phyloP scores from a whole-genome alignment of 1,140 invertebrate genomes.

The Scaptomyza montana region DNA sequence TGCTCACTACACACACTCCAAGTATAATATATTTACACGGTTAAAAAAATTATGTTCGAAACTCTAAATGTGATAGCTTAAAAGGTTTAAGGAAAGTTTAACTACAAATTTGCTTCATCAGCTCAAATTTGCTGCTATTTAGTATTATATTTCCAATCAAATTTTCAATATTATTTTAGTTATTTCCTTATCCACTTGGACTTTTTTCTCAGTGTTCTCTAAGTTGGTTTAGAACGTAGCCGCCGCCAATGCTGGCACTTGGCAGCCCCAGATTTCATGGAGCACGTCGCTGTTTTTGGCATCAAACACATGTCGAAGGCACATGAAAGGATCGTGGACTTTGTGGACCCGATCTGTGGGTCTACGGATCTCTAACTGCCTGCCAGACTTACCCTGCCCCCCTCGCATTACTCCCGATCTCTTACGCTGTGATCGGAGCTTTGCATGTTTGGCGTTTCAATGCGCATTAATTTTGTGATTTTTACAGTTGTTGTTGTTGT shows the following conservation, averaged over 20 bases:
- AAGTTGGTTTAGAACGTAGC: conserved; percentile 41
- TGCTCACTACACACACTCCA: conserved; percentile 8
- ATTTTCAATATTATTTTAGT: too few relatives aligned
- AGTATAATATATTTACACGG: background rate
- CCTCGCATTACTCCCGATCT: background rate
- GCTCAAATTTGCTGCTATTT: too few relatives aligned
- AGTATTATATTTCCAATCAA: too few relatives aligned
- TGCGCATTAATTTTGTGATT: conserved; percentile 75
- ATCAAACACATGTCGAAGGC: conserved; percentile 78
- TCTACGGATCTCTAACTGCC: conserved; percentile 19
- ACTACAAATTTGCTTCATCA: too few relatives aligned
- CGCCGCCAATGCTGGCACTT: conserved; percentile 20
- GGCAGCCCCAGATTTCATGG: conserved; percentile 69
- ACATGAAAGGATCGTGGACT: conserved; percentile 69
- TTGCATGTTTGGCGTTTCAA: conserved; percentile 79
- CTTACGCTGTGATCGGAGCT: conserved; percentile 24
- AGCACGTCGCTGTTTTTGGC: conserved; percentile 78
- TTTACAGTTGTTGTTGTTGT: conserved; percentile 67
- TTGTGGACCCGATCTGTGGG: conserved; percentile 23
- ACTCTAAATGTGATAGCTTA: too few relatives aligned
- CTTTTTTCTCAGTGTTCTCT: background rate
- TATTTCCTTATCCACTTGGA: background rate
- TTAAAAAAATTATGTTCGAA: background rate
- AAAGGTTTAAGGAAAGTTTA: too few relatives aligned
- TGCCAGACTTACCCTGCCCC: background rate